These are phyloP conservation scores for Melipona quadrifasciata DNA, from an alignment of 1,140 invertebrate genomes.

Conservation along the genomic window DNA sequence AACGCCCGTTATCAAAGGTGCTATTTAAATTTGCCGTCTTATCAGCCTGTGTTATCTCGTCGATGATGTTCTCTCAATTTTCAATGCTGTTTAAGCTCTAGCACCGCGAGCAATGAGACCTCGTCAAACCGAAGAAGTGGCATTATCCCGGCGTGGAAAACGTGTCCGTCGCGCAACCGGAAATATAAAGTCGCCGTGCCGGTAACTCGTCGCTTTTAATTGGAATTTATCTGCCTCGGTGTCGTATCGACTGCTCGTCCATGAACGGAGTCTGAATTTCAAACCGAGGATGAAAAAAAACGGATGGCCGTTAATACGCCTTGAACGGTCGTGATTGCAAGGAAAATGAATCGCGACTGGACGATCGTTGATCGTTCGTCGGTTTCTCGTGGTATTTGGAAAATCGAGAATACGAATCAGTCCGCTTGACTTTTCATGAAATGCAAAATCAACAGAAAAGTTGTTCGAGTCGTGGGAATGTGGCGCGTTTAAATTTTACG, in stretches of 20 bases:
- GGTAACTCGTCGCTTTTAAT: conserved; percentile 60
- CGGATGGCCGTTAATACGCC: conserved; percentile 2
- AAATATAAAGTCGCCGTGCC: conserved; percentile 61
- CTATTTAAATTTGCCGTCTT: not conserved
- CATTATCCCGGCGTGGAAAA: conserved; percentile 47
- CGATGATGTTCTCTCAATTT: not conserved
- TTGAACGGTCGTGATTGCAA: conserved; percentile 1
- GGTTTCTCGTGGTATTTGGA: not conserved
- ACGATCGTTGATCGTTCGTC: not conserved
- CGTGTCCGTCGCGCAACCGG: conserved; percentile 39
- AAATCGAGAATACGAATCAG: not conserved
- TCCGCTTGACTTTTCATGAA: not conserved
- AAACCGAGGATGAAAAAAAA: conserved; percentile 4
- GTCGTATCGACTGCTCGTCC: conserved; percentile 34
- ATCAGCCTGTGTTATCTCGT: not conserved
- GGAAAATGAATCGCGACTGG: not conserved
- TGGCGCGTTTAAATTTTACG: too few relatives aligned
- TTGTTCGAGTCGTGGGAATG: too few relatives aligned
- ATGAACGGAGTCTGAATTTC: conserved; percentile 18
- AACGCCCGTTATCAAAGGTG: not conserved
- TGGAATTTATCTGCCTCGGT: conserved; percentile 59
- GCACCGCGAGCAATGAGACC: not conserved
- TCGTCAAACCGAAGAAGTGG: conserved; percentile 16
- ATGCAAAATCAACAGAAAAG: not conserved
- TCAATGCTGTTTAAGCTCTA: not conserved